Evolutionary conservation across 2,797 vertebrate genomes (phyloP).

Genomic region (Sebastes vulpes): DNA sequence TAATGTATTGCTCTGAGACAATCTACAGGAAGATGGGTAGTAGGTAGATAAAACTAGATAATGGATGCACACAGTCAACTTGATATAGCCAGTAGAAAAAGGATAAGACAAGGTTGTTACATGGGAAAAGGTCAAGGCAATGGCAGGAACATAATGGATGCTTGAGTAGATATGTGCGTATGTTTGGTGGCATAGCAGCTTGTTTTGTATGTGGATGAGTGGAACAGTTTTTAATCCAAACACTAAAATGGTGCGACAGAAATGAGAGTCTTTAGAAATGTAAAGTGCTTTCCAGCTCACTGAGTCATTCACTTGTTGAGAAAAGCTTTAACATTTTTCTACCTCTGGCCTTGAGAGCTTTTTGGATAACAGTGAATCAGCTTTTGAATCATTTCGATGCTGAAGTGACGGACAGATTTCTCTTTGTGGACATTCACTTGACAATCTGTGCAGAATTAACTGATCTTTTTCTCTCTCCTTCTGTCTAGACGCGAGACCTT

Average conservation of each 20-base stretch:
- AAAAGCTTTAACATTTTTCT: background rate
- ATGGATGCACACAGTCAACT: slow-evolving; percentile 13
- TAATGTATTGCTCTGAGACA: slow-evolving; percentile 36
- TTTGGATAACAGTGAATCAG: slow-evolving; percentile 4
- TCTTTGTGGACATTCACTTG: background rate
- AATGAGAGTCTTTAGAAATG: slow-evolving; percentile 1
- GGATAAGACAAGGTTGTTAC: slow-evolving; percentile 3
- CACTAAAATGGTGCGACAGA: background rate
- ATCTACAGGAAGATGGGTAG: slow-evolving; percentile 20
- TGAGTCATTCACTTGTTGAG: background rate
- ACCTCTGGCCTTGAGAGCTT: background rate
- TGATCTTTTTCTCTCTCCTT: slow-evolving; percentile 25
- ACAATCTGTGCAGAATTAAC: background rate
- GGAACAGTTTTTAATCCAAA: background rate
- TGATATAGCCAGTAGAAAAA: slow-evolving; percentile 18
- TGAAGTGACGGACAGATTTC: background rate
- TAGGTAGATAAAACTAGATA: slow-evolving; percentile 30
- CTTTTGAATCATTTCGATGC: background rate
- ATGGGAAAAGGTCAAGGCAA: slow-evolving; percentile 41
- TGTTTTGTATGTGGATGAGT: background rate
- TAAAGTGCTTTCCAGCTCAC: background rate
- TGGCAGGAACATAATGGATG: background rate
- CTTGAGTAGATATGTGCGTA: background rate
- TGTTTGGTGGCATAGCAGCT: background rate
- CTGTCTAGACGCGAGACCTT: slow-evolving; percentile 87